These are phyloP conservation scores for Helostoma temminkii DNA, from an alignment of 2,797 vertebrate species.

Conservation along the genomic window DNA sequence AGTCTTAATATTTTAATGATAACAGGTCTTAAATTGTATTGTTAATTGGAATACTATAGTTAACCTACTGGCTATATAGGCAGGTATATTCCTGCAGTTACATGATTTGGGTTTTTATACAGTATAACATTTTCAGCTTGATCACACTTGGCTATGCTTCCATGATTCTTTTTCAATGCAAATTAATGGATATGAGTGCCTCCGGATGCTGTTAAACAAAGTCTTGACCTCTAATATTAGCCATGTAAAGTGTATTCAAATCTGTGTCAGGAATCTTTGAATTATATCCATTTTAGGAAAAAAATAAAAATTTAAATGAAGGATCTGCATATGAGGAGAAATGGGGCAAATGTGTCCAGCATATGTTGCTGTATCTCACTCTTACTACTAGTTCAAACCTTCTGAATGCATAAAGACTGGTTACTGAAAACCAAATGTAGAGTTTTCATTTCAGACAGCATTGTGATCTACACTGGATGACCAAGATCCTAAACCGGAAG, in stretches of 20 bases:
- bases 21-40: background rate
- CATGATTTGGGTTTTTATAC: constrained; percentile 6
- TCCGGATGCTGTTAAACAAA: constrained; percentile 41
- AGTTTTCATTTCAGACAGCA: constrained; percentile 24
- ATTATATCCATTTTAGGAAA: constrained; percentile 35
- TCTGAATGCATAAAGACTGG: constrained; percentile 7
- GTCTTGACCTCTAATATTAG: constrained; percentile 27
- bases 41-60: background rate
- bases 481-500: constrained; percentile 61
- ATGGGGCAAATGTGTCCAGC: constrained; percentile 18
- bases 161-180: constrained; percentile 35
- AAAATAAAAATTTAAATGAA: constrained; percentile 1
- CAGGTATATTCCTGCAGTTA: background rate
- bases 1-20: background rate
- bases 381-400: constrained; percentile 17
- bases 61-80: background rate
- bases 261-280: constrained; percentile 55
- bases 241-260: constrained; percentile 58
- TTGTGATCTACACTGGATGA: constrained; percentile 42
- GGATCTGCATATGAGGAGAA: constrained; percentile 36
- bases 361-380: constrained; percentile 5
- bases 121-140: constrained; percentile 21
- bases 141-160: constrained; percentile 12
- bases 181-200: constrained; percentile 34
- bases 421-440: background rate